Evolutionary conservation across 2,797 vertebrate genomes (phyloP), one percentile per base, ranked within the genome.

Genomic region (Hapalemur alaotrensis): DNA sequence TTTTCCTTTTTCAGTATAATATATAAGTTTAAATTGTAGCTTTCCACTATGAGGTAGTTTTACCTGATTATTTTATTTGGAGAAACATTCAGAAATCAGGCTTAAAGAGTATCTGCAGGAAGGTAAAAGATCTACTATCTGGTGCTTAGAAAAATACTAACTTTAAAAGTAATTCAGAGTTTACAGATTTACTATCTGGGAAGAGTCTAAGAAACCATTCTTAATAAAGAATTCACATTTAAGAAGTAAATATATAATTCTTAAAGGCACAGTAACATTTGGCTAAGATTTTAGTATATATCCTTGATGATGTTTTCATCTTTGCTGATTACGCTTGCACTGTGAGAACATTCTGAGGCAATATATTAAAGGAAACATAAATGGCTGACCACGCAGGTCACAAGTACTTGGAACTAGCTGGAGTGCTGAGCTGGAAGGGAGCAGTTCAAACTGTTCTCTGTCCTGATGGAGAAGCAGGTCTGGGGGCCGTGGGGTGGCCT

Each of bases 301-400:
- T 59, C 28, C 32, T 72, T 18, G 25, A 17, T 20, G 11, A 35
- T 12, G 32, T 35, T 41, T 50, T 11, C 30, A 43, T 17, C 43
- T 48, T 6, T 0, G n/a, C 15, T 1, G 3, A 43, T 35, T 4
- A 11, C 2, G 7, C 23, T 43, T 28, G 30, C 22, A 57, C n/a
- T 4, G 1, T 12, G 18, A n/a, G 20, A 43, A 52, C 1, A 6
- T 35, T 28, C 46, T 3, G 7, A 61, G 78, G 72, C 32, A 15
- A 5, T 3, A 13, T 2, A 5, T 5, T 8, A 41, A 25, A 30
- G 35, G 50, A 43, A 43, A 52, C 0, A 5, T 4, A 38, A 43
- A 23, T 3, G 30, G 23, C 75, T 6, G 3, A 43, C n/a, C 76
- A 23, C 22, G 23, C n/a, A 52, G 59, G 35, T 22, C 73, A 52